A percentile compares a stretch with the other conserved stretches of the same genome.
Conservation (phyloP, 2,797 vertebrate species). For the Chiropotes sagulatus region DNA sequence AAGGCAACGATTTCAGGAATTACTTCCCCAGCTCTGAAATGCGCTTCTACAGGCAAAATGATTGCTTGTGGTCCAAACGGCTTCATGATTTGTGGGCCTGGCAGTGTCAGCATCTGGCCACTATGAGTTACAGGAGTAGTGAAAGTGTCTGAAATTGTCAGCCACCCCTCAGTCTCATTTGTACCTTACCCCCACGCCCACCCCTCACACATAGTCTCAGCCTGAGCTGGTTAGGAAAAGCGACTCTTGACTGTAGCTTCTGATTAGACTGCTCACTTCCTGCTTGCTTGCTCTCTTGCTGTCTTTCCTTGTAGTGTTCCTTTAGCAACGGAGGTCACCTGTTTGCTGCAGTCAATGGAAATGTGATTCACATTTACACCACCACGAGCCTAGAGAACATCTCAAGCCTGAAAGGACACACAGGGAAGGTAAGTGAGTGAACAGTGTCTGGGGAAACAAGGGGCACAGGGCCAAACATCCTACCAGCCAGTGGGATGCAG, state of each 20-base stretch:
- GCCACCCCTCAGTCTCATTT: background rate
- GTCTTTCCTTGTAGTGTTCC: constrained; percentile 86
- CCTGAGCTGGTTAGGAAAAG: background rate
- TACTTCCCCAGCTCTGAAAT: background rate
- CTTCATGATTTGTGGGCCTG: background rate
- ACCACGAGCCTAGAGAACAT: constrained; percentile 92
- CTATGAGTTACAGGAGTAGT: background rate
- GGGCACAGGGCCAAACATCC: background rate
- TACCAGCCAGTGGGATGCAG: background rate
- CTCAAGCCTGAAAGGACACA: constrained; percentile 94
- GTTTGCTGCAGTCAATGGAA: constrained; percentile 95
- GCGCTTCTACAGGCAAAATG: background rate
- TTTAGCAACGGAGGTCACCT: constrained; percentile 96
- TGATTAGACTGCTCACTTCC: background rate
- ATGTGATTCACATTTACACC: constrained; percentile 94
- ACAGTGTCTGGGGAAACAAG: background rate
- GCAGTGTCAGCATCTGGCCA: background rate
- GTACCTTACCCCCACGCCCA: background rate
- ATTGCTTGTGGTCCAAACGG: background rate
- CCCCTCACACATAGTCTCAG: background rate
- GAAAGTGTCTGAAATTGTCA: background rate
- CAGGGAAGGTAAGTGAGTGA: constrained; percentile 90
- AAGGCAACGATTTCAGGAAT: background rate
- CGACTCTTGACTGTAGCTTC: background rate
- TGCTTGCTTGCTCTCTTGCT: background rate